Evolutionary conservation across 1,140 invertebrate species (phyloP), one percentile per base, ranked within the genome.

Genomic region (Drosophila athabasca): DNA sequence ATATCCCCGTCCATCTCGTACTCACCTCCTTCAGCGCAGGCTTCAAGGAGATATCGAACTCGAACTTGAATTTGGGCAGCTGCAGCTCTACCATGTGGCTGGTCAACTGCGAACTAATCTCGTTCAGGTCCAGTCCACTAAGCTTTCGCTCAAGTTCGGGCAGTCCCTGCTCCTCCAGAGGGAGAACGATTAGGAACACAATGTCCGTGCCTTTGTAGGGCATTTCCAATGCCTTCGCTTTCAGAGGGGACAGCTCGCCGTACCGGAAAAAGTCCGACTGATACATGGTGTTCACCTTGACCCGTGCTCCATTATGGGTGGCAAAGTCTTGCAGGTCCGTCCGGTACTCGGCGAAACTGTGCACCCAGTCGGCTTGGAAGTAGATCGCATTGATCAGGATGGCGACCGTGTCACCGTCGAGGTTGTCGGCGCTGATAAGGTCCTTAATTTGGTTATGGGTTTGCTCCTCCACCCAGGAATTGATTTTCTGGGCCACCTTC

Each of bases 341-440:
- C n/a, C 91, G 35, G 13, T 50, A 45, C 41, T 75, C 60, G 19
- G 50, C 58, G 35, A 87, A 89, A 22, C 46, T 74, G 35, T 65
- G 52, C n/a, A 49, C 49, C 81, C 85, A 88, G 41, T 83, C 58
- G 57, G 65, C 84, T 44, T 83, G 87, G 44, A 95, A 95, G 79
- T 95, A 94, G 19, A 95, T 92, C 4, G 94, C 94, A 87, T 95
- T 95, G 3, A 93, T 91, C 7, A 95, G 88, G 6, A 95, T 88
- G 57, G 95, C 67, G 24, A 22, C 90, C 79, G 92, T 92, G 17
- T 79, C 8, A 0, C 2, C 17, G 39, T 62, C 59, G 0, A 93
- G 58, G 6, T 79, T 74, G 62, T 67, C 91, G 43, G 84, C 13
- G 2, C 70, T 31, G 22, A 95, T 71, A 4, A 95, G 82, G 67